phyloP scores from a whole-genome alignment of 2,888 invertebrate species.

The Zaprionus obscuricornis region DNA sequence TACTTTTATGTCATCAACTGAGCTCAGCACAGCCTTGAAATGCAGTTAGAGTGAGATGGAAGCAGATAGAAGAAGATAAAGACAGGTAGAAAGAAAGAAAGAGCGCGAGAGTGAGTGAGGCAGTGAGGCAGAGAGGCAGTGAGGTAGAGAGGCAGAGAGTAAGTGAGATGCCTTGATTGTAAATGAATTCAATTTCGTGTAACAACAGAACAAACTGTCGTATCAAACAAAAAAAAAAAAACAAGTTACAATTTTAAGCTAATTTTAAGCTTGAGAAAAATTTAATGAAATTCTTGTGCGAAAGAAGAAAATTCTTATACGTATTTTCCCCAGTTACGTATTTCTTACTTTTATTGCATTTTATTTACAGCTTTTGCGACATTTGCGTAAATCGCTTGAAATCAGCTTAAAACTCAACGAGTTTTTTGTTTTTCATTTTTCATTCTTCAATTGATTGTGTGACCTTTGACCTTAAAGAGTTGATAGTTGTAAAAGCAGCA shows the following conservation, averaged over 20 bases:
- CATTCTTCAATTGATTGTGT: no score
- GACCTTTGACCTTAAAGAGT: background rate
- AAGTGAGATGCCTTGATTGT: constrained; percentile 31
- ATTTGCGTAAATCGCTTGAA: no score
- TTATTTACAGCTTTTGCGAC: no score
- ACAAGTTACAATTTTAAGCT: background rate
- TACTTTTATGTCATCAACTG: constrained; percentile 55
- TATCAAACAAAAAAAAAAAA: constrained; percentile 19
- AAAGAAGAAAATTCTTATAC: no score
- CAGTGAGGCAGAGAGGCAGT: background rate
- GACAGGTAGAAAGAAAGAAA: background rate
- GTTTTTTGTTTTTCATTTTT: no score
- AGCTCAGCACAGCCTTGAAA: constrained; percentile 35
- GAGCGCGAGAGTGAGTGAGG: no score
- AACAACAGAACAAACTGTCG: background rate
- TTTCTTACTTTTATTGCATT: no score
- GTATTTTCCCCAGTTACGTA: no score
- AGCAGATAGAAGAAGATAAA: background rate
- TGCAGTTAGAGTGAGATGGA: constrained; percentile 26
- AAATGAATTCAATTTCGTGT: constrained; percentile 37
- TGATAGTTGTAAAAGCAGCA: constrained; percentile 1
- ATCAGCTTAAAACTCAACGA: no score
- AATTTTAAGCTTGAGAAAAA: background rate
- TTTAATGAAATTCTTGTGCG: no score
- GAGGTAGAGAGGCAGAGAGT: background rate